These are phyloP conservation scores for Tetragonula clypearis DNA, from an alignment of 1,140 invertebrate genomes.

Conservation along the genomic window DNA sequence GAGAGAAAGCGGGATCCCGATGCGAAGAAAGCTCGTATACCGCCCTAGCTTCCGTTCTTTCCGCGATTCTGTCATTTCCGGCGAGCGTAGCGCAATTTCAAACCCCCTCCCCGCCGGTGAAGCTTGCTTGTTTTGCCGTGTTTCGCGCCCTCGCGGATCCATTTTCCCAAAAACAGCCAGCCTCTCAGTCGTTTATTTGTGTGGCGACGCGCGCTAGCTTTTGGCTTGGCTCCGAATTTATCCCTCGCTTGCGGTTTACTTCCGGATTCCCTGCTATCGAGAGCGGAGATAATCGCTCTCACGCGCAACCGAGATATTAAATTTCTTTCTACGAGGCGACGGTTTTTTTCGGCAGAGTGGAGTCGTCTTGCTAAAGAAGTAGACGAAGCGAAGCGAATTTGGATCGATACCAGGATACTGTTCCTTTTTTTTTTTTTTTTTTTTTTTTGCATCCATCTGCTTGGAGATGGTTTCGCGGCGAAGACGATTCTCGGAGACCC, in stretches of 20 bases:
- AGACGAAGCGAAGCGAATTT: slow-evolving; percentile 6
- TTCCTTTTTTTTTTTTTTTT: no score
- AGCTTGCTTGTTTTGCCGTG: slow-evolving; percentile 30
- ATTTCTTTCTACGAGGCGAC: not conserved
- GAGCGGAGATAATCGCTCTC: slow-evolving; percentile 18
- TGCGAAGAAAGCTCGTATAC: slow-evolving; percentile 40
- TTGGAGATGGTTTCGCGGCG: not conserved
- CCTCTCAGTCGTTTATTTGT: slow-evolving; percentile 14
- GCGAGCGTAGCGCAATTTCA: slow-evolving; percentile 29
- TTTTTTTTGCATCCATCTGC: not conserved
- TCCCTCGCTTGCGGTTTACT: not conserved
- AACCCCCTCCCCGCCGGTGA: not conserved
- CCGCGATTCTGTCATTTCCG: slow-evolving; percentile 55
- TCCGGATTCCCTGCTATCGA: not conserved
- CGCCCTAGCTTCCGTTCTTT: slow-evolving; percentile 33
- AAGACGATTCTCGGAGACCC: no score
- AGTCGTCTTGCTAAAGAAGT: not conserved
- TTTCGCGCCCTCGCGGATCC: not conserved
- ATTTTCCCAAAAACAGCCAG: not conserved
- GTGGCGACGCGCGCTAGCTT: not conserved
- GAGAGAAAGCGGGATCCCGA: not conserved
- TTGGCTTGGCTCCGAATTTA: slow-evolving; percentile 27
- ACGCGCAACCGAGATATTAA: slow-evolving; percentile 21
- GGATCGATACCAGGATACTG: no score
- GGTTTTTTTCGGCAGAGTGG: slow-evolving; percentile 3